Evolutionary conservation across 2,113 vertebrate genomes (phyloP).

Genomic region (Podarcis muralis): DNA sequence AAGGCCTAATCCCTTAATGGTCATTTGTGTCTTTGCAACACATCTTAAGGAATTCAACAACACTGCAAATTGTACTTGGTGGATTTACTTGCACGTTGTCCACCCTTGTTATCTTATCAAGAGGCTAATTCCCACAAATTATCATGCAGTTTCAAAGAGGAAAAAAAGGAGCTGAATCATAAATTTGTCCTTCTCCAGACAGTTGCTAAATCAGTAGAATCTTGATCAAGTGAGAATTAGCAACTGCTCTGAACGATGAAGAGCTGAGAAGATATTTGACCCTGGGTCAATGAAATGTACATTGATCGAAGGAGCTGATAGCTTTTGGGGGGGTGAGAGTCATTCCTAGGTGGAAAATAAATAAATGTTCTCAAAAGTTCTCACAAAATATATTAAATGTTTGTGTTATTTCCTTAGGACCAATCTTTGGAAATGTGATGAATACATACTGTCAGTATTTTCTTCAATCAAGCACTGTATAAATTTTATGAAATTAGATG

Average conservation of each 20-base stretch:
- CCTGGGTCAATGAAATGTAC: slow-evolving; percentile 63
- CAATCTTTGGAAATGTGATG: slow-evolving; percentile 45
- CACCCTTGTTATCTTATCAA: slow-evolving; percentile 79
- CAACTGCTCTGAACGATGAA: slow-evolving; percentile 68
- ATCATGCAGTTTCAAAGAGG: slow-evolving; percentile 67
- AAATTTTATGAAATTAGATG: too few relatives aligned
- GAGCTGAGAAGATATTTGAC: slow-evolving; percentile 55
- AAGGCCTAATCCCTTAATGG: slow-evolving; percentile 83
- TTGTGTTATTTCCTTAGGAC: slow-evolving; percentile 51
- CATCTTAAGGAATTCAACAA: slow-evolving; percentile 69
- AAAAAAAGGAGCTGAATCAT: slow-evolving; percentile 72
- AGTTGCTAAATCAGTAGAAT: slow-evolving; percentile 75
- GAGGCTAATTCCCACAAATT: slow-evolving; percentile 81
- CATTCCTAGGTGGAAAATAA: slow-evolving; percentile 64
- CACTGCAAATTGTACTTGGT: slow-evolving; percentile 63
- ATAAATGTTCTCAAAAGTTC: slow-evolving; percentile 33
- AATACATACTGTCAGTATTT: neutral
- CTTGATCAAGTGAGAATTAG: slow-evolving; percentile 75
- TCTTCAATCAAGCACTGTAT: too few relatives aligned
- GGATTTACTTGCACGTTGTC: slow-evolving; percentile 57
- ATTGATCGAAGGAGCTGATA: slow-evolving; percentile 70
- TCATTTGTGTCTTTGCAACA: slow-evolving; percentile 72
- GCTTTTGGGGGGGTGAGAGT: neutral
- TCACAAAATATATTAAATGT: neutral
- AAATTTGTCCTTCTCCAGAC: slow-evolving; percentile 78